Base-by-base conservation (phyloP, 2,888 invertebrate genomes). In the Laspeyria flexula region DNA sequence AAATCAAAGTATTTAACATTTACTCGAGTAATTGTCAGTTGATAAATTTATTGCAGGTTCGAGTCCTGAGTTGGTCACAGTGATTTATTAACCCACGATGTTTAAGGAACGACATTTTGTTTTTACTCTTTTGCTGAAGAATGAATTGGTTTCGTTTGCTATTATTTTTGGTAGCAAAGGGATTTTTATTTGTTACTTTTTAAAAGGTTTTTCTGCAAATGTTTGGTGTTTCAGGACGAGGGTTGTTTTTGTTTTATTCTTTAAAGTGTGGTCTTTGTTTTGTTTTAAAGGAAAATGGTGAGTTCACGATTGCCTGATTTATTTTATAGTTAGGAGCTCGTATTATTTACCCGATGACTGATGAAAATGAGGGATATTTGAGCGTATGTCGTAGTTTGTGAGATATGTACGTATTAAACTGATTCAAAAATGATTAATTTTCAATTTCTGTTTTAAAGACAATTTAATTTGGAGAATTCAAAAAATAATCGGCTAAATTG, bases 31-130 rank as follows among this genome's bases (percentile, higher is more conserved):
- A 81, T 80, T 79, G 82, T 80, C 81, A 81, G 76, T 53, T 79
- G 82, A 81, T 67, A 71, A 77, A 82, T 82, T 81, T 82, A 82
- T 81, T 69, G 73, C 59, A 57, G 75, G 75, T 71, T 73, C 73
- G 59, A 69, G 49, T 64, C 56, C 59, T 58, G 64, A 60, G 65
- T 54, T 43, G 63, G 64, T 48, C 58, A 43, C 59, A 35, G 52
- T 64, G 79, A 80, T 81, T 81, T 81, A 82, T 66, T 33, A 44
- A 47, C 56, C 63, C 41, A 23, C 12, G 45, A 41, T 31, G 51
- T 52, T 52, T 53, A 46, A 52, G 51, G 43, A 48, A 44, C 50
- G 43, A 59, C 67, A 56, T 50, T 62, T 55, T 53, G 55, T 63
- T 70, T 45, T 68, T 68, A 65, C 60, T 65, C 59, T 46, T 51